Percentiles rank a stretch among this genome's conserved stretches.
These are phyloP conservation scores for Mormyrops boulengeri DNA, from an alignment of 2,797 vertebrate genomes.

Conservation along the genomic window DNA sequence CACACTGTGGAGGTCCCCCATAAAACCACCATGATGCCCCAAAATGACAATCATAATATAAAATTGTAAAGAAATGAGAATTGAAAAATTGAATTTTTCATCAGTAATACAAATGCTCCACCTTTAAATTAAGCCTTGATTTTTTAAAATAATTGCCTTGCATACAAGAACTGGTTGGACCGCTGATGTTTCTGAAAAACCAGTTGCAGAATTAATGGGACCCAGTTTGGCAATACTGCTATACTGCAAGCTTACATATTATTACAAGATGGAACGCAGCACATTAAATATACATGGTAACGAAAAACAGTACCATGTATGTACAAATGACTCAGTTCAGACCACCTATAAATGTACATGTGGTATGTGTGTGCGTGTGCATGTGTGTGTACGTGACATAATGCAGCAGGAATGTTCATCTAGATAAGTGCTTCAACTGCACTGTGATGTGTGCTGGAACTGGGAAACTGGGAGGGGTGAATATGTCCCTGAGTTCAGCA, in stretches of 20 bases:
- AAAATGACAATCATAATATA: neutral
- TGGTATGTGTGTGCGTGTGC: conserved; percentile 22
- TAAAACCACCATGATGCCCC: neutral
- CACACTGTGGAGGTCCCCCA: neutral
- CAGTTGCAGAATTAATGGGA: conserved; percentile 38
- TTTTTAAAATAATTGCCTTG: conserved; percentile 24
- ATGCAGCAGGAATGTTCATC: conserved; percentile 45
- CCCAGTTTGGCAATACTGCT: conserved; percentile 29
- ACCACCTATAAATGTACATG: conserved; percentile 16
- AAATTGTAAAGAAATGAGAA: neutral
- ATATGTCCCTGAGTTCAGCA: conserved; percentile 17
- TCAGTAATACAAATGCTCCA: neutral
- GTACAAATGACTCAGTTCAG: conserved; percentile 35
- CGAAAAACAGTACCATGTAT: neutral
- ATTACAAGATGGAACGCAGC: neutral
- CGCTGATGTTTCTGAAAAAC: conserved; percentile 31
- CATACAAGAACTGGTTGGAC: conserved; percentile 22
- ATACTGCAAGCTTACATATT: conserved; percentile 16
- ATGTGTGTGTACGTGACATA: conserved; percentile 25
- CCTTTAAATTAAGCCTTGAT: neutral
- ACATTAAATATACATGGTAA: neutral
- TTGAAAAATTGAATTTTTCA: neutral
- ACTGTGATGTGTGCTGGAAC: conserved; percentile 26
- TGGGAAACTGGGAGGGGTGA: conserved; percentile 20
- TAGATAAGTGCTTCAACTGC: conserved; percentile 36